Conservation (phyloP, 1,140 invertebrate species). For the Cryptotermes secundus region DNA sequence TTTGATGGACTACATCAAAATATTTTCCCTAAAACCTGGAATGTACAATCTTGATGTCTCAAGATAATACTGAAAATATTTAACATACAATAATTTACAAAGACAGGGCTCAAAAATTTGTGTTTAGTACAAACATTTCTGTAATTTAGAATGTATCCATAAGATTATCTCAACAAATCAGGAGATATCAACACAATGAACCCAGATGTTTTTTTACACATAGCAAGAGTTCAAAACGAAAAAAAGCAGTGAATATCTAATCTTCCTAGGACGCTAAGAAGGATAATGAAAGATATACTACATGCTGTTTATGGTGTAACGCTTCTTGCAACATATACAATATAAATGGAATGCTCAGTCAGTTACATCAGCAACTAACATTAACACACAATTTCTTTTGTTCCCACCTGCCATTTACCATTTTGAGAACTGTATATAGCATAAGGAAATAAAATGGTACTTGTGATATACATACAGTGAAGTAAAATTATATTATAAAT, state of each 20-base stretch:
- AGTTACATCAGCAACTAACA: background rate
- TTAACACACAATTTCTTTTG: background rate
- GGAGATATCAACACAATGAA: no score
- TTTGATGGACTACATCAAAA: background rate
- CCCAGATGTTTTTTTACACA: background rate
- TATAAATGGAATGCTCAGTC: background rate
- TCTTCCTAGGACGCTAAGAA: no score
- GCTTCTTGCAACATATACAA: no score
- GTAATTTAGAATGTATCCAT: background rate
- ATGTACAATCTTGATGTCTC: conserved; percentile 2
- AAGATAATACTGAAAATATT: background rate
- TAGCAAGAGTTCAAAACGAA: background rate
- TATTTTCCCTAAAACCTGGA: background rate
- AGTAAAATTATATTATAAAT: background rate
- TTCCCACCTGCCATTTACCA: background rate
- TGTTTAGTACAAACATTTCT: background rate
- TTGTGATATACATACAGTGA: background rate
- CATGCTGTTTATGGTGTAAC: no score
- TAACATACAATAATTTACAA: background rate
- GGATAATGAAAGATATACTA: no score
- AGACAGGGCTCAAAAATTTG: background rate
- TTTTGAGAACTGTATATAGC: background rate
- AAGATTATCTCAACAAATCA: background rate
- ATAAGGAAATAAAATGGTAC: background rate
- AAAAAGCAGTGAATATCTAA: background rate